phyloP scores from a whole-genome alignment of 2,113 vertebrate genomes.

The Tachycineta bicolor region DNA sequence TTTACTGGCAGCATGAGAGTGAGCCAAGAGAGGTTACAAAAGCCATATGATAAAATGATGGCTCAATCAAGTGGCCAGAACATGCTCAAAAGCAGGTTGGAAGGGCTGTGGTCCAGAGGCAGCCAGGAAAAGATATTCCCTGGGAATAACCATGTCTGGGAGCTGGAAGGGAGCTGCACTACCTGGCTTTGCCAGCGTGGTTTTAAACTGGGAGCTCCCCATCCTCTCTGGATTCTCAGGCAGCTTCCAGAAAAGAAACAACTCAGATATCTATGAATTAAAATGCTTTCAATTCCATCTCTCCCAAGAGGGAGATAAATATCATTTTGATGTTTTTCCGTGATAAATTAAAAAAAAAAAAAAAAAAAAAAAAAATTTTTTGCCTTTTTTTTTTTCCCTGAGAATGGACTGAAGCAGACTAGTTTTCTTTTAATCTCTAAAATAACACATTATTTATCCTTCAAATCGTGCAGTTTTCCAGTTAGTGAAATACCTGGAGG shows the following conservation, averaged over 20 bases:
- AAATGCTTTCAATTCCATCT: conserved; percentile 22
- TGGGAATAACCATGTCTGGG: background rate
- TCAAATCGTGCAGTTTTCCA: background rate
- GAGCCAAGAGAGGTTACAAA: conserved; percentile 57
- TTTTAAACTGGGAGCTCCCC: background rate
- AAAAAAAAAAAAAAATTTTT: background rate
- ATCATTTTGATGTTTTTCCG: background rate
- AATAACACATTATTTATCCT: background rate
- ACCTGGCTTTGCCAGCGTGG: background rate
- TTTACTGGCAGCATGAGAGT: background rate
- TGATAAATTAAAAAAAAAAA: background rate
- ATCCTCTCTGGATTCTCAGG: background rate
- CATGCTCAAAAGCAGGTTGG: background rate
- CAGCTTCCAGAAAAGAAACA: background rate
- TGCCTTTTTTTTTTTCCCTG: background rate
- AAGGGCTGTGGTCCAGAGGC: conserved; percentile 5
- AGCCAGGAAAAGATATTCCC: background rate
- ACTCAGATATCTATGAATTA: background rate
- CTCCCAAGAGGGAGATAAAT: background rate
- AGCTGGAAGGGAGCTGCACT: conserved; percentile 3
- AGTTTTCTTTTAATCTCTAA: background rate
- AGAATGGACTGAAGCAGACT: background rate
- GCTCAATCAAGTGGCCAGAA: conserved; percentile 31
- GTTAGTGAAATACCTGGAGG: background rate
- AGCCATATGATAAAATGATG: conserved; percentile 36